Evolutionary conservation across 2,888 invertebrate species (phyloP), one percentile per base, ranked within the genome.

Genomic region (Cataglyphis cursor): DNA sequence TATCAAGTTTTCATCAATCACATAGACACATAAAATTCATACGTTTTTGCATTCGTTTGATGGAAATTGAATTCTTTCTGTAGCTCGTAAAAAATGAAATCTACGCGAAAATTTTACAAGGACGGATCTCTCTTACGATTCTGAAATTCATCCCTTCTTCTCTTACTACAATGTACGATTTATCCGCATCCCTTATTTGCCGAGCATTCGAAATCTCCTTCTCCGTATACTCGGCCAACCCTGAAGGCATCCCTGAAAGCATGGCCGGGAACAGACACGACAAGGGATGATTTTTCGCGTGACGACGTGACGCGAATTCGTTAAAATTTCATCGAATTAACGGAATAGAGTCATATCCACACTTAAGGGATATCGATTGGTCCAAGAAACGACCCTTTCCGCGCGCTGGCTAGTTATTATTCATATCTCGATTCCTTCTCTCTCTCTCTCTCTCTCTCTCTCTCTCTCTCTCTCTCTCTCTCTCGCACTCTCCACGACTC

Each of bases 311-410:
- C n/a, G 8, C 12, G 31, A 61, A 72, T 18, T 18, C 18, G 1
- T 0, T 59, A 54, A 68, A 76, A 68, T 68, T 66, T 54, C n/a
- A 54, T 66, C n/a, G n/a, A 54, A 38, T 28, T 28, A 65, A 24
- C 41, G 24, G 35, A 35, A 15, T 0, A 6, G 10, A 38, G n/a
- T n/a, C n/a, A n/a, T 51, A n/a, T 9, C 21, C 15, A 21, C 12
- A n/a, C n/a, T 44, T 59, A 70, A n/a, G 15, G 31, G 10, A 31
- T 68, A 78, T 57, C 15, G 76, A 74, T 51, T n/a, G n/a, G 18
- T 8, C 18, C 18, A 31, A 28, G 31, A 28, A 6, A 28, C 9
- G 10, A 35, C 31, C 18, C 8, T 31, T 21, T 24, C 21, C 31
- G 28, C 24, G 35, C 24, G 18, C 10, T 57, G 28, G 5, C 9